These are phyloP conservation scores for Actinia equina DNA, from an alignment of 64 coral and sea anemone genomes.

Conservation along the genomic window DNA sequence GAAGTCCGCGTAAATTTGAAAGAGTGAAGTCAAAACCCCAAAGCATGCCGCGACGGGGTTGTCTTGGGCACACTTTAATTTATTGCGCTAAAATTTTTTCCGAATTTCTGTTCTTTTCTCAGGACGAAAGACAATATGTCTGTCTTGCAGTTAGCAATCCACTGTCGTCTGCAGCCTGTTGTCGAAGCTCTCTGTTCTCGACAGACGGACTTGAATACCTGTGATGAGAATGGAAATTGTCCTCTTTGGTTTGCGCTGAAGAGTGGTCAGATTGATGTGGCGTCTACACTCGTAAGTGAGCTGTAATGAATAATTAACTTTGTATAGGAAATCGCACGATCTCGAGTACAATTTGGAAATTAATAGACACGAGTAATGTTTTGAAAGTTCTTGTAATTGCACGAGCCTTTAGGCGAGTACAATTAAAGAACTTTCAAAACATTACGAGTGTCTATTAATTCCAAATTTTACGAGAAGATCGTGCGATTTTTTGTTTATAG, in stretches of 20 bases:
- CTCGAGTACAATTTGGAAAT: no score
- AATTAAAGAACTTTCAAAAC: no score
- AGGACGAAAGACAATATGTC: conserved; percentile 81
- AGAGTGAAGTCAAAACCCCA: no score
- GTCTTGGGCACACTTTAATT: no score
- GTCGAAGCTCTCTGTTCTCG: conserved; percentile 81
- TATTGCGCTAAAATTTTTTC: neutral
- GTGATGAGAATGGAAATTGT: conserved; percentile 80
- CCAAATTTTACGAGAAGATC: no score
- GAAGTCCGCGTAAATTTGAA: neutral
- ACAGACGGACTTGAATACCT: conserved; percentile 62
- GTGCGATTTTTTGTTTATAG: no score
- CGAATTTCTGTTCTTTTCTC: neutral
- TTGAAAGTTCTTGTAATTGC: no score
- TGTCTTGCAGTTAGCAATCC: conserved; percentile 77
- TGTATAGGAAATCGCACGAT: no score
- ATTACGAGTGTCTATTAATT: no score
- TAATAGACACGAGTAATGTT: no score
- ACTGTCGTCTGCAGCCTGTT: conserved; percentile 80
- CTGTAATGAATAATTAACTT: neutral
- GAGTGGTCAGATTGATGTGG: conserved; percentile 74
- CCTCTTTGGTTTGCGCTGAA: conserved; percentile 87
- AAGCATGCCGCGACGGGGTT: no score
- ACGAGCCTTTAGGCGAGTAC: no score
- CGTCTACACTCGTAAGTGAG: conserved; percentile 73